These are phyloP conservation scores for Lacanobia oleracea DNA, from an alignment of 2,888 invertebrate genomes.

Conservation along the genomic window DNA sequence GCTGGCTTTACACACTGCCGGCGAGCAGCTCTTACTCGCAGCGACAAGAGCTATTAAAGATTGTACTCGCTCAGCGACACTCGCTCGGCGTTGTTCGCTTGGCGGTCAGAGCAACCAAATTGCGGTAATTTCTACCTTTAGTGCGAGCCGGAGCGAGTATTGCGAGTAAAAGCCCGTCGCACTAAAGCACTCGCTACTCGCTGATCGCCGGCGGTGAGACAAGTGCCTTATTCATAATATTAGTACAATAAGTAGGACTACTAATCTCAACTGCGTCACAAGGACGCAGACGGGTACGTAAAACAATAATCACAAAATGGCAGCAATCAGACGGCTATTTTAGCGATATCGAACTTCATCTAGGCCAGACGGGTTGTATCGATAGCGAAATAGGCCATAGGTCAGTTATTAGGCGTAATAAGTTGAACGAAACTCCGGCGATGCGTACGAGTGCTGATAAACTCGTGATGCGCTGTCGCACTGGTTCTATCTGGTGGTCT, in stretches of 20 bases:
- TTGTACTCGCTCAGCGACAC: no score
- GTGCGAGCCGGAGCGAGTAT: no score
- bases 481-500: slow-evolving; percentile 46
- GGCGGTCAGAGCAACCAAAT: no score
- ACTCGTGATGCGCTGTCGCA: slow-evolving; percentile 47
- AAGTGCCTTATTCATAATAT: slow-evolving; percentile 1
- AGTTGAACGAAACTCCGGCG: slow-evolving; percentile 65
- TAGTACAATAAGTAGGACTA: not conserved
- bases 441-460: slow-evolving; percentile 62
- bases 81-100: no score
- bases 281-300: slow-evolving; percentile 32
- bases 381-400: slow-evolving; percentile 80
- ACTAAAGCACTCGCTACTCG: no score
- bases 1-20: no score
- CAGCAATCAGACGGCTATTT: slow-evolving; percentile 68
- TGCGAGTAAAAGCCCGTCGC: no score
- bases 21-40: no score
- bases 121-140: no score
- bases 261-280: slow-evolving; percentile 62
- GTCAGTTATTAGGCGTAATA: slow-evolving; percentile 85
- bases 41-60: no score
- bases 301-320: slow-evolving; percentile 53
- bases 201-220: no score
- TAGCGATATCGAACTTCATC: slow-evolving; percentile 75
- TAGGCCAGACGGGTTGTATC: slow-evolving; percentile 81